Base-by-base conservation (phyloP, 1,140 invertebrate genomes). In the Trinorchestia longiramus region DNA sequence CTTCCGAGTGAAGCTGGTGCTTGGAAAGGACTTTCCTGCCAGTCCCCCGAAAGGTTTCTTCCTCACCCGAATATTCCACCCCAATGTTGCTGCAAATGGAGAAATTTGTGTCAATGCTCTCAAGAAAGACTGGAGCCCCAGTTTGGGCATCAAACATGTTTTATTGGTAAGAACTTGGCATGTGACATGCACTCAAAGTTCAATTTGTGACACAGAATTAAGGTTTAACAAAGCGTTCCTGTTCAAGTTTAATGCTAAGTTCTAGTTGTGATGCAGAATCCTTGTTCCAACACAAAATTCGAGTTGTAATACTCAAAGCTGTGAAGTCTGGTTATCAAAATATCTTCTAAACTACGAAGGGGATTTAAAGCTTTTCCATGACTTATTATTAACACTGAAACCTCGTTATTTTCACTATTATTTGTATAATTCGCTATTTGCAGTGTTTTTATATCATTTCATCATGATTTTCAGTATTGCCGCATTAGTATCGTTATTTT, bases 81-180 rank as follows among this genome's bases (percentile, higher is more conserved):
- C 99, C 53, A 99, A 99, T 98, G 99, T 99, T 97, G 98, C 99
- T 28, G 98, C 98, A 97, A 99, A 98, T 98, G 99, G 99, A 87
- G 99, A 99, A 97, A 99, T 99, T 97, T 99, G 99, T 97, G 99
- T 99, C 0, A 99, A 99, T 97, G 99, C 99, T 95, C 98, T 99
- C 95, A 99, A 99, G 97, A 99, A 99, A 97, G 99, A 99, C 98
- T 99, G 99, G 99, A 99, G 99, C 97, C 98, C 99, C 96, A 99
- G 99, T 98, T 98, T 99, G 97, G 99, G 99, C 97, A 98, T 99
- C 96, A 99, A 99, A 98, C 99, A 99, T 97, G 99, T 99, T 97
- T 98, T 99, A 97, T 97, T 99, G 97, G 99, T 99, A 97, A 98
- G 97, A 95, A n/a, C 19, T 53, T 53, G 47, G 43, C 28, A 57